Base-by-base conservation (phyloP, 2,113 vertebrate species). In the Merops nubicus region DNA sequence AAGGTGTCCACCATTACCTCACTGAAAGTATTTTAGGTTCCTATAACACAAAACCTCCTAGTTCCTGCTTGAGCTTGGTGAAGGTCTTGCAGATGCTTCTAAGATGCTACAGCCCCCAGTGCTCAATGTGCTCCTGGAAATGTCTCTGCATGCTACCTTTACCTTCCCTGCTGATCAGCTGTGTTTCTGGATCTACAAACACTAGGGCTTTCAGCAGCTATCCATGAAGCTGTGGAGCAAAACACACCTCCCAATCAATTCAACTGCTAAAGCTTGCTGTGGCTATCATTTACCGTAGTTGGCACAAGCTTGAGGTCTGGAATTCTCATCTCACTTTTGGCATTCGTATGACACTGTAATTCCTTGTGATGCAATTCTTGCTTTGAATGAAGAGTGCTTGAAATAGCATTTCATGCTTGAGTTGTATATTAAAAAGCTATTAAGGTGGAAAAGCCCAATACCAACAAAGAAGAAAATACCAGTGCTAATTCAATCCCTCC, bases 271-370 rank as follows among this genome's bases (percentile, higher is more conserved):
- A 68, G 40, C 16, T 60, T 67, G 6, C 17, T 25, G 22, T 57
- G n/a, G 14, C 6, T 31, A 53, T 81, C 26, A 43, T 34, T 69
- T 45, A n/a, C 25, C 40, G 18, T 2, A 48, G 10, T 28, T 53
- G 13, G 19, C 33, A 17, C 8, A 38, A 76, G 3, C 8, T 31
- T 65, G 36, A 43, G 26, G n/a, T 8, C 31, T 75, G 73, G 50
- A 87, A 38, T 72, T 40, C 25, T 56, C 29, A 34, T 73, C 9
- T 82, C 26, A n/a, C 20, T 69, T 21, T 22, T 7, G 26, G 40
- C 16, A 9, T 47, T 53, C 2, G 1, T 29, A 50, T 82, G 15
- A 47, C 54, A 68, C 21, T 0, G 0, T n/a, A 43, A 51, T 42
- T 65, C 25, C 45, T 78, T 69, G 29, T 36, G n/a, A 43, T 20